These are phyloP conservation scores for Vanessa tameamea DNA, from an alignment of 1,140 invertebrate genomes.

Conservation along the genomic window DNA sequence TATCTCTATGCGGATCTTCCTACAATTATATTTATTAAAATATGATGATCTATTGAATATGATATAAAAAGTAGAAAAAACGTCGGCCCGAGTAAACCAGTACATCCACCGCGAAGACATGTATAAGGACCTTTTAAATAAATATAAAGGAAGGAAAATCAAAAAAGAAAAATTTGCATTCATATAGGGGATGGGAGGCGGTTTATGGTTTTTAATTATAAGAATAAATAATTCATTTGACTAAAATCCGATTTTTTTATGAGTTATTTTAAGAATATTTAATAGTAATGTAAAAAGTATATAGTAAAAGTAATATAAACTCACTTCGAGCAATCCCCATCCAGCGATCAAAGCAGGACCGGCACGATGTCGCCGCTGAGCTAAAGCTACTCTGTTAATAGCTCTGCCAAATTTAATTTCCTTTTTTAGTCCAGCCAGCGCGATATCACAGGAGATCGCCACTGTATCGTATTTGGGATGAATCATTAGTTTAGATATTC, in stretches of 20 bases:
- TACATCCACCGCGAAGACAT: no score
- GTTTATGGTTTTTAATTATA: no score
- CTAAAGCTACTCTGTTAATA: slow-evolving; percentile 10
- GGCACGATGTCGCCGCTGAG: neutral
- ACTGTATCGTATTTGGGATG: slow-evolving; percentile 21
- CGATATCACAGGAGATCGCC: slow-evolving; percentile 22
- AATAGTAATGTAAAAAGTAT: no score
- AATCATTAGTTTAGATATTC: neutral
- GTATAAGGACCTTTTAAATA: no score
- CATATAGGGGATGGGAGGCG: no score
- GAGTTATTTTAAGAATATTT: no score
- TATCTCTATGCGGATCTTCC: neutral
- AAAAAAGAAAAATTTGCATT: no score
- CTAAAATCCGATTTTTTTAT: no score
- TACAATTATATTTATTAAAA: neutral
- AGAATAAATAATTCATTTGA: no score
- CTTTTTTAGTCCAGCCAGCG: slow-evolving; percentile 14
- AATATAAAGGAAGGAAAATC: no score
- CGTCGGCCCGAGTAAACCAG: no score
- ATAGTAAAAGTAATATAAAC: neutral
- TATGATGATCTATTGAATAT: neutral
- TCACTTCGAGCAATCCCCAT: slow-evolving; percentile 20
- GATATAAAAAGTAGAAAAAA: no score
- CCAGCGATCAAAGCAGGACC: slow-evolving; percentile 13
- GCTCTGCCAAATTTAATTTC: neutral